Evolutionary conservation across 2,888 invertebrate species (phyloP), one percentile per base, ranked within the genome.

Genomic region (Strigamia crassipes): DNA sequence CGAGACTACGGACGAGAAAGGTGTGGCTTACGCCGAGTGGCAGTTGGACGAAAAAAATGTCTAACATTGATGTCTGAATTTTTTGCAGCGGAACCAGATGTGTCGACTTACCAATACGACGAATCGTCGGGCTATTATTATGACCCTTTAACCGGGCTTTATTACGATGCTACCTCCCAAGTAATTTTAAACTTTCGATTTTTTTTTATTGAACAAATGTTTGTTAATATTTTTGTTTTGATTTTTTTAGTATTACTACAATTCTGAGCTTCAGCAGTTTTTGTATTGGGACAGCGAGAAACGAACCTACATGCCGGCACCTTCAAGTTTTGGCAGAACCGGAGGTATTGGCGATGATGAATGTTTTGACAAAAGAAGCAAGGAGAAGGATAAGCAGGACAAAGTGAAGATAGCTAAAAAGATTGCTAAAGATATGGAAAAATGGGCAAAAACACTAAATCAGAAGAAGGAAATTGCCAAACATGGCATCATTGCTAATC

Each of bases 381-480:
- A 90, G 83, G 92, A 92, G 85, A 92, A 91, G 84, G 85, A 85
- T 15, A 87, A 87, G 83, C 82, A 94, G 83, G 97, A 97, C 85
- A 97, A 97, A 89, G 97, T 96, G 0, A 97, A 97, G 89, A 96
- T 96, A 13, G 98, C 98, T 6, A 97, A 98, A 87, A 96, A 97
- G 88, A 97, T 98, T 85, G 97, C 97, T 0, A 98, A 98, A 89
- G 94, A 95, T 85, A 95, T 95, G 95, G 94, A 93, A 86, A 91
- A 93, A 83, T 99, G 99, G 99, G 99, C 99, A 0, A 96, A 98
- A 86, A 96, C 96, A 13, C 89, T 98, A 84, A 99, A 99, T 87
- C 97, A 98, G 87, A 96, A 96, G 89, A 98, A 98, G 87, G 95
- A 96, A 83, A 88, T 88, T 84, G 88, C 90, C 34, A 88, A 90